phyloP scores from a whole-genome alignment of 92 coral and sea anemone genomes.

The Actinostola sp. region DNA sequence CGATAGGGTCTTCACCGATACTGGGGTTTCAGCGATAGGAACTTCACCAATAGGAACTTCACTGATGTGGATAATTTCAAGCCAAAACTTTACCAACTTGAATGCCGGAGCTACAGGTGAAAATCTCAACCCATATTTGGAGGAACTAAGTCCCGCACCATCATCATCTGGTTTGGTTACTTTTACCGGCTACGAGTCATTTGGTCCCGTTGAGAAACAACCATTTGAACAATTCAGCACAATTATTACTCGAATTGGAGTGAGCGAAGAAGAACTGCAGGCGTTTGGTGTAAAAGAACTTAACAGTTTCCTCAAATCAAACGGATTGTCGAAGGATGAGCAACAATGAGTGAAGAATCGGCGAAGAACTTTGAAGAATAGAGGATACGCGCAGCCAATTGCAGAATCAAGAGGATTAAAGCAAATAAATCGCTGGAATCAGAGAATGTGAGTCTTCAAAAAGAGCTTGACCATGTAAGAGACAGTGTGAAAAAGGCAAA shows the following conservation, averaged over 20 bases:
- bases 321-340: constrained; percentile 58
- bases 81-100: not conserved
- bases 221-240: not conserved
- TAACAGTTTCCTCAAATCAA: constrained; percentile 50
- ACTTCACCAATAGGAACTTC: no score
- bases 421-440: constrained; percentile 53
- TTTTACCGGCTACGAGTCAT: not conserved
- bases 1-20: no score
- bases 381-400: constrained; percentile 87
- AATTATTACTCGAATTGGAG: constrained; percentile 21
- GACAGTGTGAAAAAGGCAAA: constrained; percentile 19
- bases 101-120: not conserved
- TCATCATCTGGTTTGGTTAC: constrained; percentile 21
- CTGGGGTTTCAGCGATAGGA: no score
- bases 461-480: constrained; percentile 51
- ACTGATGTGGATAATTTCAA: constrained; percentile 23
- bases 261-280: constrained; percentile 54
- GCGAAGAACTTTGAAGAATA: constrained; percentile 76
- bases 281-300: constrained; percentile 73
- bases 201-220: not conserved
- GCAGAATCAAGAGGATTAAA: constrained; percentile 69
- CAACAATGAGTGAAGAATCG: constrained; percentile 52
- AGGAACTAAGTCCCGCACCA: constrained; percentile 37
- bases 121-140: not conserved
- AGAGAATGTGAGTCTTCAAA: constrained; percentile 20